These are phyloP conservation scores for Dendrolimus kikuchii DNA, from an alignment of 1,140 invertebrate species.

Conservation along the genomic window DNA sequence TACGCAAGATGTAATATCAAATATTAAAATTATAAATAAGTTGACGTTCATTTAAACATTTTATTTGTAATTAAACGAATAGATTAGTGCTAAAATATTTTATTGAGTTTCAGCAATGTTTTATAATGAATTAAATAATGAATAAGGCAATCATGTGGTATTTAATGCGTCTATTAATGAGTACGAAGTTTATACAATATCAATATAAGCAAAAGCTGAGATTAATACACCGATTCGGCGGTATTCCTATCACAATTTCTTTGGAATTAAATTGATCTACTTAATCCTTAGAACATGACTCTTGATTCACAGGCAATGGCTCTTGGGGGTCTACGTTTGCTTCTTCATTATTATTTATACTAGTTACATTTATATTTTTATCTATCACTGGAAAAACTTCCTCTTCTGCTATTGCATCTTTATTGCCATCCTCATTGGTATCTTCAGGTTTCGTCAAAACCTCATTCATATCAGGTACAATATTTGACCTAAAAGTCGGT, in stretches of 20 bases:
- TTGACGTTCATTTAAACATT: too few species aligned
- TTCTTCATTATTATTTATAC: conserved; percentile 6
- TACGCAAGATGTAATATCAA: too few species aligned
- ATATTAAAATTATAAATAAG: too few species aligned
- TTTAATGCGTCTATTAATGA: conserved; percentile 54
- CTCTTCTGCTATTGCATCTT: conserved; percentile 19
- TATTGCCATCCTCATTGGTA: conserved; percentile 13
- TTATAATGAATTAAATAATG: conserved; percentile 61
- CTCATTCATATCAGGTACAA: conserved; percentile 38
- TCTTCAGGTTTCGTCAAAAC: conserved; percentile 24
- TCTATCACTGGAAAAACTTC: conserved; percentile 21
- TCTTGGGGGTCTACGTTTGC: conserved; percentile 11
- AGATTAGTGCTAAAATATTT: conserved; percentile 59
- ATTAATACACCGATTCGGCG: conserved; percentile 48
- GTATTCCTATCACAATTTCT: conserved; percentile 55
- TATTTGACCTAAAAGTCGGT: conserved; percentile 34
- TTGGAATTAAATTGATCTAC: conserved; percentile 48
- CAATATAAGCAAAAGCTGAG: conserved; percentile 53
- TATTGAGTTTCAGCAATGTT: conserved; percentile 62
- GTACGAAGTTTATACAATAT: conserved; percentile 50
- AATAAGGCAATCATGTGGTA: conserved; percentile 68
- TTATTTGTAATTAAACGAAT: conserved; percentile 1
- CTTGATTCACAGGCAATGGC: conserved; percentile 15
- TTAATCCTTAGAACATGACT: conserved; percentile 27
- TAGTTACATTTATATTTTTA: conserved; percentile 8